Base-by-base conservation (phyloP, 1,140 invertebrate species). In the Plectrocnemia conspersa region DNA sequence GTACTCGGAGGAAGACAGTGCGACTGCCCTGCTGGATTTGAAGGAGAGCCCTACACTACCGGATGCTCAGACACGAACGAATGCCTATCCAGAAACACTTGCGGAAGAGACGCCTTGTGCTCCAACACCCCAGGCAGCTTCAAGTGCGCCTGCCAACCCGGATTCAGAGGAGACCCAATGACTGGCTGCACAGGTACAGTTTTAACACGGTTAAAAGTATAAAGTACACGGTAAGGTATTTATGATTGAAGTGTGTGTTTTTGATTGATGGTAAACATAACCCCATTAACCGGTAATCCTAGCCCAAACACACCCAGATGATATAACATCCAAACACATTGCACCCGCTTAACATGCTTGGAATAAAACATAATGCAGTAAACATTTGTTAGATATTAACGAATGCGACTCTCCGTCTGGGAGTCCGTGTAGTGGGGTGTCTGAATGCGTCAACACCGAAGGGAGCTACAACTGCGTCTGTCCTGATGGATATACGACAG, bases 11-110 rank as follows among this genome's bases (percentile, higher is more conserved):
- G 82, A 29, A 82, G 85, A 72, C 80, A 81, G 63, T 95, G 92
- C 76, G 80, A 84, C 60, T 96, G 92, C 70, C 87, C 87, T 22
- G 68, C 79, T 32, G 92, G 91, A 40, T 88, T 79, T 67, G 80
- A 83, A 19, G 89, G 89, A 18, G 85, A 89, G 64, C 79, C 81
- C 24, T 76, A 79, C 48, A 71, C 75, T 9, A 73, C 72, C n/a
- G 85, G 84, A 45, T 90, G 84, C 62, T 62, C 64, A 0, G 59
- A 61, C 35, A 54, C 35, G 9, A 33, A 61, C 41, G 59, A 61
- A 42, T 61, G 59, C 35, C 23, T 27, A n/a, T 6, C 13, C 5
- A 25, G 41, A 2, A 54, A 36, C 23, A 82, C 85, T 27, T 91
- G 88, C 65, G 86, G 86, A 23, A 70, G 82, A 58, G 82, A 82